phyloP scores from a whole-genome alignment of 2,113 vertebrate genomes.

The Microcebus jonahi region DNA sequence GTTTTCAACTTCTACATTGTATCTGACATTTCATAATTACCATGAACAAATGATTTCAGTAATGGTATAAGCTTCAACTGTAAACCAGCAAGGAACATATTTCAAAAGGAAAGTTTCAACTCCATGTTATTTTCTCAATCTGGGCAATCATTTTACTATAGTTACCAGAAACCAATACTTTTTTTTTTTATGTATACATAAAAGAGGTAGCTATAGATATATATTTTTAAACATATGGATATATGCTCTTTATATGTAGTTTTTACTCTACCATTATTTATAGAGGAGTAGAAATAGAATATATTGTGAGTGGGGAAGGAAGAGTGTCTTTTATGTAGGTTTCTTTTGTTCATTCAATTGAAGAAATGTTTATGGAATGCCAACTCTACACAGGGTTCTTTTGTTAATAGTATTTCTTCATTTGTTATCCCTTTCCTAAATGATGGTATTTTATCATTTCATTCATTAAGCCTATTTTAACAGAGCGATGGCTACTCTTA shows the following conservation, averaged over 20 bases:
- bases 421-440: constrained; percentile 35
- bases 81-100: not conserved
- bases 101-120: not conserved
- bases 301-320: not conserved
- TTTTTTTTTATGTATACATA: not conserved
- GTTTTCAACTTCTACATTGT: constrained; percentile 18
- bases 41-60: not conserved
- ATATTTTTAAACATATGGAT: not conserved
- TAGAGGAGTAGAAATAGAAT: not conserved
- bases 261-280: not conserved
- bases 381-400: not conserved
- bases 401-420: constrained; percentile 42
- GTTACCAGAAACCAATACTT: not conserved
- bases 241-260: not conserved
- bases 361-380: not conserved
- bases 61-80: not conserved
- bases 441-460: constrained; percentile 63
- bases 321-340: not conserved
- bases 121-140: not conserved
- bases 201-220: not conserved
- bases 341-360: constrained; percentile 2
- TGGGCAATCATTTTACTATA: not conserved
- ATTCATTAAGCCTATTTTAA: constrained; percentile 43
- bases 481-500: constrained; percentile 35
- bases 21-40: not conserved